Evolutionary conservation across 2,797 vertebrate genomes (phyloP).

Genomic region (Poeciliopsis paucimaculata): DNA sequence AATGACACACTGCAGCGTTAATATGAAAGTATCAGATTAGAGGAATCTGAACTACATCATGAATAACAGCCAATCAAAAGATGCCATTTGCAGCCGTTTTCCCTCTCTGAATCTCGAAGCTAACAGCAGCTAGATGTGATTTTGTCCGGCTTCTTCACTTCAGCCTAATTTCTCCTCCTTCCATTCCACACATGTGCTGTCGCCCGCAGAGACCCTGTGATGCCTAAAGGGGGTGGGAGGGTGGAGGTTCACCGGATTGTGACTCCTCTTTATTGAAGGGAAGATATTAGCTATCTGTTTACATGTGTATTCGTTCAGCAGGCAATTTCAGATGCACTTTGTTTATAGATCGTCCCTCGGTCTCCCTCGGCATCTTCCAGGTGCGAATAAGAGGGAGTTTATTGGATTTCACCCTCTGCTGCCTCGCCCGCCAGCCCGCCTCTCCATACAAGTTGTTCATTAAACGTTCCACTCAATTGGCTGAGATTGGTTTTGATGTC

Average conservation of each 20-base stretch:
- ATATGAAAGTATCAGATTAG: background rate
- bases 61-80: background rate
- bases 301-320: conserved; percentile 73
- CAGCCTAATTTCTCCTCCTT: conserved; percentile 1
- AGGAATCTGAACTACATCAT: too few species aligned
- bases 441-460: conserved; percentile 74
- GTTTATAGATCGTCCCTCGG: conserved; percentile 74
- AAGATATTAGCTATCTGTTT: conserved; percentile 80
- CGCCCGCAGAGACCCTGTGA: conserved; percentile 36
- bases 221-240: conserved; percentile 35
- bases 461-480: conserved; percentile 80
- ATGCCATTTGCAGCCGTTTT: background rate
- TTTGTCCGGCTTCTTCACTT: conserved; percentile 24
- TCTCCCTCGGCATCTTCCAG: conserved; percentile 63
- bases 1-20: too few species aligned
- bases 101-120: background rate
- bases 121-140: conserved; percentile 23
- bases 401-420: conserved; percentile 79
- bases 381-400: conserved; percentile 72
- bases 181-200: conserved; percentile 12
- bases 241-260: conserved; percentile 62
- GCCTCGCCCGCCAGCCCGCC: conserved; percentile 53
- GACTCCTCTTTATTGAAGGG: conserved; percentile 73
- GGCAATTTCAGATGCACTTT: conserved; percentile 74
- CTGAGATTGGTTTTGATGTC: conserved; percentile 68